Percentiles rank a stretch among this genome's conserved stretches.
phyloP scores from a whole-genome alignment of 2,888 invertebrate genomes.

The Acronicta aceris region DNA sequence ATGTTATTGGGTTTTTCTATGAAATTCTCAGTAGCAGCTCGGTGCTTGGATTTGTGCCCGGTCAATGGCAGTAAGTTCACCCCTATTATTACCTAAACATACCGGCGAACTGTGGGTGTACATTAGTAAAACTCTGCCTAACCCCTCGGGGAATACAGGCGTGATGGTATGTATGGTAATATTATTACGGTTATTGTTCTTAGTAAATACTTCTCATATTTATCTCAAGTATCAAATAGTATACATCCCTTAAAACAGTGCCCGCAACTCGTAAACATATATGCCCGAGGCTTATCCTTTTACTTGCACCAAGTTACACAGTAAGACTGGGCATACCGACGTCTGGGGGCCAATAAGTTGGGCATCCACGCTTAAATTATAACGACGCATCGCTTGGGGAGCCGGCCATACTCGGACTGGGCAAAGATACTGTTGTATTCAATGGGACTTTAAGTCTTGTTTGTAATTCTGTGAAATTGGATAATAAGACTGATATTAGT shows the following conservation, averaged over 20 bases:
- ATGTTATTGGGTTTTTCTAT: too few species aligned
- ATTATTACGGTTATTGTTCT: too few species aligned
- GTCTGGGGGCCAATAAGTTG: slow-evolving; percentile 62
- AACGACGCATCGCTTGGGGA: slow-evolving; percentile 46
- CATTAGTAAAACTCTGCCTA: too few species aligned
- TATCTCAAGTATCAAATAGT: not conserved
- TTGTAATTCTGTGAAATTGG: slow-evolving; percentile 15
- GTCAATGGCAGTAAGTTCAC: too few species aligned
- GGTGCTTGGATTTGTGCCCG: too few species aligned
- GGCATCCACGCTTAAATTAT: slow-evolving; percentile 52
- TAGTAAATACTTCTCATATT: too few species aligned
- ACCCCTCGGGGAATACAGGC: too few species aligned
- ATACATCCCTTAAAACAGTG: not conserved
- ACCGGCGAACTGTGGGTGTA: too few species aligned
- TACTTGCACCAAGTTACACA: slow-evolving; percentile 44
- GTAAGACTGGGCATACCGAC: slow-evolving; percentile 41
- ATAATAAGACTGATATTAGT: too few species aligned
- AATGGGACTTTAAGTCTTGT: slow-evolving; percentile 19
- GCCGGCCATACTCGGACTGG: slow-evolving; percentile 32
- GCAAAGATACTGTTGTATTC: slow-evolving; percentile 28
- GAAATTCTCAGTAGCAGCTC: too few species aligned
- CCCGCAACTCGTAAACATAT: slow-evolving; percentile 1
- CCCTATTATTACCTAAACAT: too few species aligned
- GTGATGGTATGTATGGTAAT: too few species aligned
- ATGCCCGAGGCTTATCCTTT: slow-evolving; percentile 53